A percentile compares a stretch with the other conserved stretches of the same genome.
Conservation (phyloP, 2,888 invertebrate species). For the Lagria hirta region DNA sequence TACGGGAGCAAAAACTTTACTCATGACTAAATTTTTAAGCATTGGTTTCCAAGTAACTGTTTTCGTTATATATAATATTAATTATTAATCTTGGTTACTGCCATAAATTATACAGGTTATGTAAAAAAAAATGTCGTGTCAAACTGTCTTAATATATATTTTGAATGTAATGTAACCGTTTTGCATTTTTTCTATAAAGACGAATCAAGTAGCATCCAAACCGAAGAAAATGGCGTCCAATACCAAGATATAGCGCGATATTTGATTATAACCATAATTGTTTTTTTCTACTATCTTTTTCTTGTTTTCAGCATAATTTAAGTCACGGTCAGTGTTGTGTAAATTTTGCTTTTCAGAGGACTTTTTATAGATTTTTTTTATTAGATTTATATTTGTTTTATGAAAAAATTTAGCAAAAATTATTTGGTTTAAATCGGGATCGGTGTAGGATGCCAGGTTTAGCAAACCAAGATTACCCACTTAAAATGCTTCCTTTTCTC, state of each 20-base stretch:
- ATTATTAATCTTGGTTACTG: too few species aligned
- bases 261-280: constrained; percentile 40
- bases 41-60: too few species aligned
- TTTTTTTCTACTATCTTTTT: constrained; percentile 24
- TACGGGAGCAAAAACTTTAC: too few species aligned
- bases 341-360: constrained; percentile 36
- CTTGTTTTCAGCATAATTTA: constrained; percentile 32
- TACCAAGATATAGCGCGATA: constrained; percentile 41
- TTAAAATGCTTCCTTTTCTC: constrained; percentile 60
- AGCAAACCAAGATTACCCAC: constrained; percentile 52
- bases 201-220: constrained; percentile 27
- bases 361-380: constrained; percentile 4
- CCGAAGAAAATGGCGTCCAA: constrained; percentile 39
- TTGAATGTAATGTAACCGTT: constrained; percentile 15
- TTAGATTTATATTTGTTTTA: too few species aligned
- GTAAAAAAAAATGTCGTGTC: too few species aligned
- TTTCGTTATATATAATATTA: too few species aligned
- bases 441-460: constrained; percentile 54
- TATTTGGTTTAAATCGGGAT: constrained; percentile 40
- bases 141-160: too few species aligned
- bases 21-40: too few species aligned
- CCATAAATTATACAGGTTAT: too few species aligned
- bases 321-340: constrained; percentile 24
- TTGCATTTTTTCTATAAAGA: constrained; percentile 25
- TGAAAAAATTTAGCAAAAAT: too few species aligned